Evolutionary conservation across 2,888 invertebrate species (phyloP).

Genomic region (Ichneumoninae sp.): DNA sequence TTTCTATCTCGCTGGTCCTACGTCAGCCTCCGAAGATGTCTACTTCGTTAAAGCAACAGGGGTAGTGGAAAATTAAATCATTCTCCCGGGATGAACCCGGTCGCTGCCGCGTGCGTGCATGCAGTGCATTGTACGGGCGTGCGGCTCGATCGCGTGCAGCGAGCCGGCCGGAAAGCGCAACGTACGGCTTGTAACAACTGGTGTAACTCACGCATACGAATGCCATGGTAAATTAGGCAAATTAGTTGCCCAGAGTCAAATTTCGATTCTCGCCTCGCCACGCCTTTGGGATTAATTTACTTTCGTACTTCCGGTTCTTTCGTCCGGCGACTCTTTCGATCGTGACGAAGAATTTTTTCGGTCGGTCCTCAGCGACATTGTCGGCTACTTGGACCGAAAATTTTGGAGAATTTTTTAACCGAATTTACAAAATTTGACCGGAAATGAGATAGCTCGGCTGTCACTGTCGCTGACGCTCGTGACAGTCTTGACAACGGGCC

Average conservation of each 20-base stretch:
- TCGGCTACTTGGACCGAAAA: not conserved
- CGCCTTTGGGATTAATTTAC: conserved; percentile 2
- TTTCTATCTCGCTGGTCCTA: not conserved
- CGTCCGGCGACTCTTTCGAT: not conserved
- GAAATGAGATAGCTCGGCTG: not conserved
- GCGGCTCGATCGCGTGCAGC: conserved; percentile 10
- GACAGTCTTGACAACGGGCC: not conserved
- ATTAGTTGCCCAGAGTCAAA: conserved; percentile 3
- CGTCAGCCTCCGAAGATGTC: conserved; percentile 6
- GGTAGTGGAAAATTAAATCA: conserved; percentile 42
- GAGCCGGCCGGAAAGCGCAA: not conserved
- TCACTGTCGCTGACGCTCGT: not conserved
- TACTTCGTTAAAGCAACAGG: conserved; percentile 24
- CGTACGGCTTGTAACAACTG: conserved; percentile 21
- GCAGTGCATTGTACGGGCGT: not conserved
- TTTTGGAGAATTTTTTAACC: not conserved
- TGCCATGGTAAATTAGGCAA: conserved; percentile 46
- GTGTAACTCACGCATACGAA: conserved; percentile 58
- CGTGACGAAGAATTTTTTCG: not conserved
- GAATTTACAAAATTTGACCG: not conserved
- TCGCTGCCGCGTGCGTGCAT: not conserved
- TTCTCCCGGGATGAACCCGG: conserved; percentile 15
- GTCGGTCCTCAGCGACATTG: not conserved
- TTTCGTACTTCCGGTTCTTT: not conserved
- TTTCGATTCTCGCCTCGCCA: not conserved